A percentile compares a stretch with the other conserved stretches of the same genome.
Conservation (phyloP, 2,113 vertebrate species). For the Pipa parva region DNA sequence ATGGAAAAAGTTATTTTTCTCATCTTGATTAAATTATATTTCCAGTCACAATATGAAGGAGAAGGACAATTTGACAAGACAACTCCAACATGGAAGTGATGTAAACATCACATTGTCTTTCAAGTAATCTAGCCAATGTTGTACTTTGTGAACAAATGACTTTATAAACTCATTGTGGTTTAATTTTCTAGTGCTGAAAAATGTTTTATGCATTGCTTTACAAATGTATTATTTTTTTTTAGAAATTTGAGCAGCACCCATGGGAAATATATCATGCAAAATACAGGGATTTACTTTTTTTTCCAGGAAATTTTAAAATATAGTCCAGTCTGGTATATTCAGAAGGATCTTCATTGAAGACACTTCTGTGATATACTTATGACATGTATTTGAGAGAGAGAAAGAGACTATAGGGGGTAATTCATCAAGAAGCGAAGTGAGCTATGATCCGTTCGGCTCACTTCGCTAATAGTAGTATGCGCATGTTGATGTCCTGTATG, state of each 20-base stretch:
- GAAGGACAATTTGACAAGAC: slow-evolving; percentile 30
- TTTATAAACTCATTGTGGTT: slow-evolving; percentile 37
- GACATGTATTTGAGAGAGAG: no score
- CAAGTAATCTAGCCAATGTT: slow-evolving; percentile 13
- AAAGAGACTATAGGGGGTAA: no score
- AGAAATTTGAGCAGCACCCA: slow-evolving; percentile 17
- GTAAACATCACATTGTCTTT: slow-evolving; percentile 10
- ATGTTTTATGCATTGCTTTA: slow-evolving; percentile 25
- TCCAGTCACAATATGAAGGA: slow-evolving; percentile 37
- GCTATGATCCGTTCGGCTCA: no score
- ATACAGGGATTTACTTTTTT: slow-evolving; percentile 2
- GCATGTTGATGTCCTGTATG: no score
- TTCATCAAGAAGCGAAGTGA: no score
- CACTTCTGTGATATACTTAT: no score
- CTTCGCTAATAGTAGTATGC: no score
- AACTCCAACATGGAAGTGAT: slow-evolving; percentile 18
- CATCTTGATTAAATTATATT: slow-evolving; percentile 31
- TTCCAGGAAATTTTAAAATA: slow-evolving; percentile 2
- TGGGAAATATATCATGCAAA: slow-evolving; percentile 21
- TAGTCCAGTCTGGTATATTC: no score
- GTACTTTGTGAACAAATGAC: slow-evolving; percentile 25
- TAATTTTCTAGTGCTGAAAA: slow-evolving; percentile 29
- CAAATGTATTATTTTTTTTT: slow-evolving; percentile 25
- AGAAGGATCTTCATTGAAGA: no score
- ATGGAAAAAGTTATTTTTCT: slow-evolving; percentile 31